A percentile compares a stretch with the other conserved stretches of the same genome.
Conservation (phyloP, 2,113 vertebrate species). For the Tamias sibiricus region DNA sequence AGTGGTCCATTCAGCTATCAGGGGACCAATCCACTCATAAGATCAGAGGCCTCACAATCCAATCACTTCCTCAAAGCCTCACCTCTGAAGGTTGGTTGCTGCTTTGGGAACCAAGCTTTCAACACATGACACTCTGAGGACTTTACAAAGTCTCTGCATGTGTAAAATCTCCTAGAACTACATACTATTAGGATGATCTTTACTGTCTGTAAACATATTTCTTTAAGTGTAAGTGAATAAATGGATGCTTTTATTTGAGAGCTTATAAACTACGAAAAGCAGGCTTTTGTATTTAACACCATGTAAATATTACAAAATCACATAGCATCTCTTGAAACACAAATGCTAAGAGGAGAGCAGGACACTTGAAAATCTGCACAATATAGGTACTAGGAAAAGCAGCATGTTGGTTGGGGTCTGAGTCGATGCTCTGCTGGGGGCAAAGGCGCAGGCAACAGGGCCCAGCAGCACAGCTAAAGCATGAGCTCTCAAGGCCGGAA, state of each 20-base stretch:
- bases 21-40: too few relatives aligned
- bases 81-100: background rate
- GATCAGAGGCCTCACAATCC: background rate
- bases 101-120: background rate
- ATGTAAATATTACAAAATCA: background rate
- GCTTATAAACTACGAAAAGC: background rate
- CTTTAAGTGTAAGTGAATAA: background rate
- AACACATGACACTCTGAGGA: background rate
- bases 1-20: background rate
- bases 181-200: background rate
- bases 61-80: background rate
- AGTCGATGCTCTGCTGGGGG: too few relatives aligned
- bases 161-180: background rate
- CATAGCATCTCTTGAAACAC: background rate
- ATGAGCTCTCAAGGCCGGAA: background rate
- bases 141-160: background rate
- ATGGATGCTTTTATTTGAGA: background rate
- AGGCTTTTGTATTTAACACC: background rate
- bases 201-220: background rate
- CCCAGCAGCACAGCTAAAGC: accelerated
- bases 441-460: background rate
- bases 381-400: accelerated
- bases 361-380: background rate
- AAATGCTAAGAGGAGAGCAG: background rate
- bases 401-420: background rate